Evolutionary conservation across 2,797 vertebrate species (phyloP), one percentile per base, ranked within the genome.

Genomic region (Bovichtus diacanthus): DNA sequence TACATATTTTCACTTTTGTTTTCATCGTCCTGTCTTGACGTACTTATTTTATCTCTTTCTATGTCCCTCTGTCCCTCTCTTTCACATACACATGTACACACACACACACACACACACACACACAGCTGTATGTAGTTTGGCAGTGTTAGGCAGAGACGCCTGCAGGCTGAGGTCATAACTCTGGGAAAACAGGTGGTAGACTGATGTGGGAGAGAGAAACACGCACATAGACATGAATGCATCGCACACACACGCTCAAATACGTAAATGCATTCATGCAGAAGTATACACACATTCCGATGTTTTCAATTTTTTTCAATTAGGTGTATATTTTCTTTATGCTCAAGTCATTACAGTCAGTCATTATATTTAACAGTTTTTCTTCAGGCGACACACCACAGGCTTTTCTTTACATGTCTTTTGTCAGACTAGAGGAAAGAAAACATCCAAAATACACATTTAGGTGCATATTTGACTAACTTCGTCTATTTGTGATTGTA

Each of bases 101-200:
- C 65, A 72, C 75, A 81, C 60, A 55, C 12, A 49, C 50, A 70
- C 41, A 56, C 76, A 68, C 49, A 64, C 19, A 76, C 78, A 76
- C 79, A 79, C 91, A 92, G 91, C 91, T 92, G 92, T 81, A 85
- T 92, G 89, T 87, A 92, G 88, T 93, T 93, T 90, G 83, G 90
- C 87, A 81, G 81, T 80, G 77, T 77, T 77, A 59, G 76, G 85
- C 81, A 80, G 82, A 90, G 87, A 89, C 70, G 87, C 89, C 83
- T 92, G 82, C 72, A 84, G 88, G 82, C 84, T 93, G 91, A 93
- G 89, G 88, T 93, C 90, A 93, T 89, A 83, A 87, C 88, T 89
- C 79, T 90, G 84, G 81, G 89, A 90, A 88, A 92, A 92, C 92
- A 93, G 91, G 92, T 92, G 92, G 87, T 80, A 84, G 80, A 84